Conservation (phyloP, 2,888 invertebrate genomes). For the Heliconius sara region DNA sequence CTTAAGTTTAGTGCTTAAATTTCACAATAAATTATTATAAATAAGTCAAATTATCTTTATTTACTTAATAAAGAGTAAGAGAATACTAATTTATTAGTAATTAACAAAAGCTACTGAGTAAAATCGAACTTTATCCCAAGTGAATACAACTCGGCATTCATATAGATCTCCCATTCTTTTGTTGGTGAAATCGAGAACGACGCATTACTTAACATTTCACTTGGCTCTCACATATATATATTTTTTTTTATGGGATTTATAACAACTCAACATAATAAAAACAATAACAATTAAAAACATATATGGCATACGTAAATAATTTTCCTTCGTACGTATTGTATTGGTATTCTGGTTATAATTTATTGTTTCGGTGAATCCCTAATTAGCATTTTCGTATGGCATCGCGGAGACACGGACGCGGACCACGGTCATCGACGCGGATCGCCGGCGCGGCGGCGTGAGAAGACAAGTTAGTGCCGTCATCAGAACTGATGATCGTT, state of each 20-base stretch:
- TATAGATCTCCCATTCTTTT: no score
- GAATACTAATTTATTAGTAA: background rate
- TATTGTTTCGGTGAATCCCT: slow-evolving; percentile 39
- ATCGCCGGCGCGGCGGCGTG: slow-evolving; percentile 41
- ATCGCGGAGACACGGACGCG: slow-evolving; percentile 14
- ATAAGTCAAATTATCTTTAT: background rate
- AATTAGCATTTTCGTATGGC: slow-evolving; percentile 45
- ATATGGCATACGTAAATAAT: background rate
- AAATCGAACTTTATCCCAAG: no score
- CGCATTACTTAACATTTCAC: no score
- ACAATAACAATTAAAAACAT: background rate
- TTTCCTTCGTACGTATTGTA: background rate
- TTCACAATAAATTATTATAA: background rate
- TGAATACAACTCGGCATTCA: no score
- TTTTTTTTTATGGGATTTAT: background rate
- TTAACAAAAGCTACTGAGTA: background rate
- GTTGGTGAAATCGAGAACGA: no score
- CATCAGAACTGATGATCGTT: slow-evolving; percentile 11
- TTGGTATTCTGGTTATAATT: slow-evolving; percentile 16
- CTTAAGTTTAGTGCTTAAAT: no score
- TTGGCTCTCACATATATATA: no score
- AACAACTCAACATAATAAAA: background rate
- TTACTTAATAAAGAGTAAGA: background rate
- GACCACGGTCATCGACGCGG: slow-evolving; percentile 44
- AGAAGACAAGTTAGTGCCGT: slow-evolving; percentile 29